These are phyloP conservation scores for Drosophila cognata DNA, from an alignment of 2,888 invertebrate species.

Conservation along the genomic window DNA sequence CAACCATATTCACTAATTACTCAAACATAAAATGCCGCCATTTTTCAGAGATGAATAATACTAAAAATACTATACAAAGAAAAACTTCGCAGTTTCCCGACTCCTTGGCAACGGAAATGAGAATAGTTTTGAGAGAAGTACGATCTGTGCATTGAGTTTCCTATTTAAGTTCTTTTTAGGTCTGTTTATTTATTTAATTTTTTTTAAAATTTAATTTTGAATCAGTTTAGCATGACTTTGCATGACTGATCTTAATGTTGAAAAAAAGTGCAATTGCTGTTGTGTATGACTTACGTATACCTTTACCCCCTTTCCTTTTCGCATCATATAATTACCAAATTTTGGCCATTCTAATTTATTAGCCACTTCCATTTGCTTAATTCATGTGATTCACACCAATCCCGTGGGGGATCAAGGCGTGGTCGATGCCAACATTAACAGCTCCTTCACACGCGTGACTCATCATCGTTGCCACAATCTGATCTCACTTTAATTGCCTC, in stretches of 20 bases:
- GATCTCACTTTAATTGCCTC: slow-evolving; percentile 76
- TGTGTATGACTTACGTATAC: background rate
- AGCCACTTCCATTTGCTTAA: slow-evolving; percentile 42
- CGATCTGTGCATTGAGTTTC: background rate
- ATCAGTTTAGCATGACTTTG: background rate
- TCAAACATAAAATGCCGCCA: slow-evolving; percentile 7
- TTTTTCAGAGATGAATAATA: background rate
- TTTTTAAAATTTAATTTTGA: background rate
- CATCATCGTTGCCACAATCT: slow-evolving; percentile 65
- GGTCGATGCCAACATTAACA: slow-evolving; percentile 37
- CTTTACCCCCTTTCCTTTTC: slow-evolving; percentile 3
- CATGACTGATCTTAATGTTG: background rate
- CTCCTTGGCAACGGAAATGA: background rate
- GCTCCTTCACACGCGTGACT: slow-evolving; percentile 60
- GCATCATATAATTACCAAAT: slow-evolving; percentile 42
- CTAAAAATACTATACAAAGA: background rate
- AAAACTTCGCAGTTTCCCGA: background rate
- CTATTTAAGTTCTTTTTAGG: too few species aligned
- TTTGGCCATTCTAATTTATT: slow-evolving; percentile 62
- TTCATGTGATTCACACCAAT: slow-evolving; percentile 50
- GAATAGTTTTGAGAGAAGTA: background rate
- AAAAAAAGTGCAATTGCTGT: slow-evolving; percentile 12
- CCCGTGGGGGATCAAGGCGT: slow-evolving; percentile 45
- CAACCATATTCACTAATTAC: background rate
- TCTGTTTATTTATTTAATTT: background rate